Evolutionary conservation across 23 tunicate genomes (phyloP).

Genomic region (Styela clava): DNA sequence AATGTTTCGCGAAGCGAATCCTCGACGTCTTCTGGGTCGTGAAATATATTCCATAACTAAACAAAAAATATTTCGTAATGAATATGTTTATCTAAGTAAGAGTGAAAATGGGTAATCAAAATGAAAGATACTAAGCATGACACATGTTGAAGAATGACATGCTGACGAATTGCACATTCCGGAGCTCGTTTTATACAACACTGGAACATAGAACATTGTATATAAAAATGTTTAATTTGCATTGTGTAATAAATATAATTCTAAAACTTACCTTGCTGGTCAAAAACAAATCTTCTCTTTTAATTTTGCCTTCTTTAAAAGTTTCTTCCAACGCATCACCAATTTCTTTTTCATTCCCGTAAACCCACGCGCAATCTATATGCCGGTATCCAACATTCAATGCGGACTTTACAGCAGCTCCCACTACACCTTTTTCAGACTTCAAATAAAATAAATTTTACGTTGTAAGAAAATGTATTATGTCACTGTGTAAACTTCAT

Average conservation of each 20-base stretch:
- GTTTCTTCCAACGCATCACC: slow-evolving; percentile 45
- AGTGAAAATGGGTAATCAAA: too few species aligned
- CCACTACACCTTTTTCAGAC: slow-evolving; percentile 48
- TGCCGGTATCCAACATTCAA: slow-evolving; percentile 73
- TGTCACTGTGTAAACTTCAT: background rate
- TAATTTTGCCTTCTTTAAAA: slow-evolving; percentile 48
- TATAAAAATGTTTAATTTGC: background rate
- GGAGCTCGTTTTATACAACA: background rate
- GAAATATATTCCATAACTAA: slow-evolving; percentile 86
- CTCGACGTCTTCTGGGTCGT: slow-evolving; percentile 77
- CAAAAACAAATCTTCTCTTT: slow-evolving; percentile 66
- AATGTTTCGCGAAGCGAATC: slow-evolving; percentile 40
- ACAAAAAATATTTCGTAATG: too few species aligned
- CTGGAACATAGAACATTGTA: too few species aligned
- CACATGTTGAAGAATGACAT: too few species aligned
- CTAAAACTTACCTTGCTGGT: slow-evolving; percentile 47
- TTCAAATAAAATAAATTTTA: slow-evolving; percentile 6
- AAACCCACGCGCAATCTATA: slow-evolving; percentile 60
- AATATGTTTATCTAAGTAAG: too few species aligned
- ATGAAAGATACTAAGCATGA: too few species aligned
- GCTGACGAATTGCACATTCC: background rate
- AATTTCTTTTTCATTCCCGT: slow-evolving; percentile 60
- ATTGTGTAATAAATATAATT: too few species aligned
- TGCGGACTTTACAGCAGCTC: slow-evolving; percentile 53
- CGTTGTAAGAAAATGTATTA: background rate